Evolutionary conservation across 2,888 invertebrate genomes (phyloP).

Genomic region (Epinotia nisella): DNA sequence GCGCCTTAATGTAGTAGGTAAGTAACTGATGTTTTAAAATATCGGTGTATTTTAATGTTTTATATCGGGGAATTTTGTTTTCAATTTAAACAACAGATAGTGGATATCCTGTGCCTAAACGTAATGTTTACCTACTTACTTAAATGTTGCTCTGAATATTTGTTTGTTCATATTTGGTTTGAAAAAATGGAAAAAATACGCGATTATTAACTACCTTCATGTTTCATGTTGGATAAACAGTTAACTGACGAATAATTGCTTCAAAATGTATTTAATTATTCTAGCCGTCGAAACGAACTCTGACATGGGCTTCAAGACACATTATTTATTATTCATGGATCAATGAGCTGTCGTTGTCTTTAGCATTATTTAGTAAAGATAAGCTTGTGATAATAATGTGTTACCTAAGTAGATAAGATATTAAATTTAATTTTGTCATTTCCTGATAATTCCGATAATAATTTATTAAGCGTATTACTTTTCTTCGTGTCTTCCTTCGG

Average conservation of each 20-base stretch:
- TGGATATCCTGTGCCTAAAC: no score
- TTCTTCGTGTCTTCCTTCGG: background rate
- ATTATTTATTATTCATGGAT: conserved; percentile 28
- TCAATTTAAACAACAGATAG: no score
- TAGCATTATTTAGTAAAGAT: conserved; percentile 31
- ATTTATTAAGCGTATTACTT: background rate
- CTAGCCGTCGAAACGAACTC: conserved; percentile 16
- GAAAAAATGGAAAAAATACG: no score
- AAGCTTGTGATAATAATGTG: conserved; percentile 11
- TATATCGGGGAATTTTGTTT: no score
- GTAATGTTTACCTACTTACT: no score
- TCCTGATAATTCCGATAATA: conserved; percentile 22
- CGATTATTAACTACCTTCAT: no score
- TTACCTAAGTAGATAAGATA: conserved; percentile 25
- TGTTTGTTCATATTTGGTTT: no score
- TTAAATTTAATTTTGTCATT: conserved; percentile 1
- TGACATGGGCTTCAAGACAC: background rate
- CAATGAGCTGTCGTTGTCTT: conserved; percentile 27
- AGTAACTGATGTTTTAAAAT: no score
- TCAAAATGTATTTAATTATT: conserved; percentile 2
- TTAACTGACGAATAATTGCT: background rate
- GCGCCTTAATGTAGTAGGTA: no score
- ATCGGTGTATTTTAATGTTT: no score
- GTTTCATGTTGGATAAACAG: background rate
- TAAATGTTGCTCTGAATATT: no score